Evolutionary conservation across 2,113 vertebrate species (phyloP).

Genomic region (Pao palembangensis): DNA sequence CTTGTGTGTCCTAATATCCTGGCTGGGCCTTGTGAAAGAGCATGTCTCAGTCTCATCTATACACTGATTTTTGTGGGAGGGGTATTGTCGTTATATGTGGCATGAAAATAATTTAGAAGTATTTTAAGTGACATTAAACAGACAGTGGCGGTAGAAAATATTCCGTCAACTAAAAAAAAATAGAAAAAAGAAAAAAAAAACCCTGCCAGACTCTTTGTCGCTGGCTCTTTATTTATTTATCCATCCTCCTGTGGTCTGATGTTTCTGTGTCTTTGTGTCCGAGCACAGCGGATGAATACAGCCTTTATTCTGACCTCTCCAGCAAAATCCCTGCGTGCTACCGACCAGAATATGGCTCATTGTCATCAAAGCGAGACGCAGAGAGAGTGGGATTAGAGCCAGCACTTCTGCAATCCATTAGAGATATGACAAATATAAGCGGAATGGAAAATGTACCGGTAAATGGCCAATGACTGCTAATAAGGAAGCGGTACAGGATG

Average conservation of each 20-base stretch:
- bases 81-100: too few relatives aligned
- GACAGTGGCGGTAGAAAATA: too few relatives aligned
- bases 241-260: slow-evolving; percentile 42
- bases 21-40: too few relatives aligned
- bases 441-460: slow-evolving; percentile 2
- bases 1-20: too few relatives aligned
- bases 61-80: too few relatives aligned
- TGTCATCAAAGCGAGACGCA: slow-evolving; percentile 57
- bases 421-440: slow-evolving; percentile 8
- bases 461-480: background rate
- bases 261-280: slow-evolving; percentile 45
- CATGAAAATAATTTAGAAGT: too few relatives aligned
- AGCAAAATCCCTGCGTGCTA: slow-evolving; percentile 34
- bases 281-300: slow-evolving; percentile 45
- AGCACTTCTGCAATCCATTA: slow-evolving; percentile 29
- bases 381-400: slow-evolving; percentile 35
- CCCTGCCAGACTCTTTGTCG: background rate
- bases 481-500: slow-evolving; percentile 3
- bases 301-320: slow-evolving; percentile 56
- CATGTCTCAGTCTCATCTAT: too few relatives aligned
- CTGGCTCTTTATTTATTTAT: slow-evolving; percentile 11
- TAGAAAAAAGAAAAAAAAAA: too few relatives aligned
- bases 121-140: too few relatives aligned
- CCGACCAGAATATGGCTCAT: slow-evolving; percentile 56
- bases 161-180: too few relatives aligned